Evolutionary conservation across 2,113 vertebrate genomes (phyloP).

Genomic region (Cettia cetti): DNA sequence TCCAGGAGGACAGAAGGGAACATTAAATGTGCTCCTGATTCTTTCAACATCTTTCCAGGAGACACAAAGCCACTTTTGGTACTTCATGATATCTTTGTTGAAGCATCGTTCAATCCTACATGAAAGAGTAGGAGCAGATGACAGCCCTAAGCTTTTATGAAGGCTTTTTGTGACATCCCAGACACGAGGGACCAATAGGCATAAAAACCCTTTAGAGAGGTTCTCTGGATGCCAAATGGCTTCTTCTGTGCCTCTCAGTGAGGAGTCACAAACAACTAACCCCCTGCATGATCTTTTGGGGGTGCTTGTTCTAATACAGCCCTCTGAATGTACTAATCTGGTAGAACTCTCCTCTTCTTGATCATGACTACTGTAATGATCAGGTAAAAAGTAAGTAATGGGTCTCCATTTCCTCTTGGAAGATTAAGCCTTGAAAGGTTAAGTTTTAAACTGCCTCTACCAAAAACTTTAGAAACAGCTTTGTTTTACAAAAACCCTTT

Average conservation of each 20-base stretch:
- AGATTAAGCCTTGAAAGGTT: neutral
- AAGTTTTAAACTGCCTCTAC: neutral
- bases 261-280: neutral
- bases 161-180: neutral
- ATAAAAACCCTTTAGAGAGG: neutral
- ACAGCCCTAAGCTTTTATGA: neutral
- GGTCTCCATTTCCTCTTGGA: neutral
- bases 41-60: neutral
- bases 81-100: rapidly evolving
- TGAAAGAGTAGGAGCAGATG: neutral
- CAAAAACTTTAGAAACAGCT: neutral
- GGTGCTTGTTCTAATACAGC: neutral
- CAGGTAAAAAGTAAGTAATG: rapidly evolving
- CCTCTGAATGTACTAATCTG: neutral
- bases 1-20: rapidly evolving
- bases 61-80: rapidly evolving
- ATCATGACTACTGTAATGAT: neutral
- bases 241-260: neutral
- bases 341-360: neutral
- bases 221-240: neutral
- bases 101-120: neutral
- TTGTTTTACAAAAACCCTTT: neutral
- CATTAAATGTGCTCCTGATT: rapidly evolving
- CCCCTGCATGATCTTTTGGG: neutral
- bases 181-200: rapidly evolving